These are phyloP conservation scores for Caenorhabditis remanei DNA, from an alignment of 1,140 invertebrate species.

Conservation along the genomic window DNA sequence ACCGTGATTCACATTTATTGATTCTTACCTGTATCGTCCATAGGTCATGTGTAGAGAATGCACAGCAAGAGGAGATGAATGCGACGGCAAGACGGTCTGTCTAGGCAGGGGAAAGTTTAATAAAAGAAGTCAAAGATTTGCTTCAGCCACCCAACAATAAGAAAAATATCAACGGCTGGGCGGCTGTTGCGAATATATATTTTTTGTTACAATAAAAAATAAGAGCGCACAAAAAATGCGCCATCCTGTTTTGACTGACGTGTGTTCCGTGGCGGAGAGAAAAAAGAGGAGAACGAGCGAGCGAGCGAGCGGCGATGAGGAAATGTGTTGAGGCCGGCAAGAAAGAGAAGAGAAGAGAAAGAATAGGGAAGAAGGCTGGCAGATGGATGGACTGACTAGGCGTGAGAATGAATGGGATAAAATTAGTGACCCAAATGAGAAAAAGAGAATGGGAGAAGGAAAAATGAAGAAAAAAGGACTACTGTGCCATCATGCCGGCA, in stretches of 20 bases:
- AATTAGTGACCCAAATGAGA: conserved; percentile 43
- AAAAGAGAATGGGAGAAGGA: background rate
- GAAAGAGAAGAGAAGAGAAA: background rate
- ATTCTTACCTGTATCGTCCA: conserved; percentile 42
- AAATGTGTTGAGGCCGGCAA: background rate
- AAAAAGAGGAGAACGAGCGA: background rate
- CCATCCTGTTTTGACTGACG: background rate
- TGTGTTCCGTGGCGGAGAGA: background rate
- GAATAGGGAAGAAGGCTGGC: background rate
- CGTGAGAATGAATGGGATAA: conserved; percentile 54
- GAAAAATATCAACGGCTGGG: background rate
- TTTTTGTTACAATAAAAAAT: background rate
- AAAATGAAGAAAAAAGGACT: conserved; percentile 30
- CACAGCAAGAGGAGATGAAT: too few relatives aligned
- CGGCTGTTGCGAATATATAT: background rate
- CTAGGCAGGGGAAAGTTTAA: background rate
- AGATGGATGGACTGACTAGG: conserved; percentile 13
- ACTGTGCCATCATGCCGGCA: background rate
- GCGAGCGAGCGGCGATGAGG: background rate
- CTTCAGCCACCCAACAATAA: conserved; percentile 37
- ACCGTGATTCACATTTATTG: background rate
- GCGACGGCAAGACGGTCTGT: background rate
- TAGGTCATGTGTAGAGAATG: conserved; percentile 33
- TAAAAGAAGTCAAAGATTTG: background rate
- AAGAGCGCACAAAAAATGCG: background rate